Evolutionary conservation across 2,797 vertebrate genomes (phyloP).

Genomic region (Morelia viridis): DNA sequence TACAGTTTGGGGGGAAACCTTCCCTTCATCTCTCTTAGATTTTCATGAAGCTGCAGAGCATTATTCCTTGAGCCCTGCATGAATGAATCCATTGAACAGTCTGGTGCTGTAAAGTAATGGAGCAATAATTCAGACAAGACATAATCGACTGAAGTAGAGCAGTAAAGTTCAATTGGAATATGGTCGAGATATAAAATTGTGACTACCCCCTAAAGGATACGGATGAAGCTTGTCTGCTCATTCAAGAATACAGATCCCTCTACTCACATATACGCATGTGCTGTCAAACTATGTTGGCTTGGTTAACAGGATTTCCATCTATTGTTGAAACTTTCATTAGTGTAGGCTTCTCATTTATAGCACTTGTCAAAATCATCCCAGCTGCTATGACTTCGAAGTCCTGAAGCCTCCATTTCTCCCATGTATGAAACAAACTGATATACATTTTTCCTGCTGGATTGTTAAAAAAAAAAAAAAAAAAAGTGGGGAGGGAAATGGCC

Average conservation of each 20-base stretch:
- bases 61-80: conserved; percentile 44
- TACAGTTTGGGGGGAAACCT: conserved; percentile 32
- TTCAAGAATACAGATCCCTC: conserved; percentile 20
- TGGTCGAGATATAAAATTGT: conserved; percentile 50
- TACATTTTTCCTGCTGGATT: neutral
- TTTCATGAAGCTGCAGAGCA: conserved; percentile 41
- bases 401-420: conserved; percentile 32
- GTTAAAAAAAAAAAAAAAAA: neutral
- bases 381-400: conserved; percentile 11
- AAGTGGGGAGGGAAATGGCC: no score
- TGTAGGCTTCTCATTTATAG: conserved; percentile 34
- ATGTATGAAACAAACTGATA: neutral
- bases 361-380: conserved; percentile 40
- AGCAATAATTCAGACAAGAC: conserved; percentile 60
- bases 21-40: neutral
- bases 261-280: conserved; percentile 38
- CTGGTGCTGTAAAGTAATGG: conserved; percentile 56
- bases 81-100: conserved; percentile 51
- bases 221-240: conserved; percentile 27
- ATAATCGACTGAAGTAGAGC: conserved; percentile 64
- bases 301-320: neutral
- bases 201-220: neutral
- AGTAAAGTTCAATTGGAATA: conserved; percentile 56
- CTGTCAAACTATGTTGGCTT: conserved; percentile 45
- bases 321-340: conserved; percentile 52